phyloP scores from a whole-genome alignment of 1,140 invertebrate species.

The Coptotermes formosanus region DNA sequence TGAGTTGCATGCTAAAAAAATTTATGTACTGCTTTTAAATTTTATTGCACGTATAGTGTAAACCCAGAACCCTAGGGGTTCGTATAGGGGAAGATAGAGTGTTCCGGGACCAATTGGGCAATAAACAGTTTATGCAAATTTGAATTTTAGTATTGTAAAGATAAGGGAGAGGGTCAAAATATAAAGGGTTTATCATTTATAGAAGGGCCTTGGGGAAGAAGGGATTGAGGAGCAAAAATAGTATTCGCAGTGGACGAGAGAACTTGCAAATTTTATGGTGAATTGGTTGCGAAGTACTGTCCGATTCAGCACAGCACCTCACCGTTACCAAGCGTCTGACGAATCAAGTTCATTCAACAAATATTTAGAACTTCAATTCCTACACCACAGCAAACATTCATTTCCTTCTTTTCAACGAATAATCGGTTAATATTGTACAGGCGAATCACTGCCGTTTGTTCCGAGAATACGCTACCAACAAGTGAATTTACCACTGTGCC shows the following conservation, averaged over 20 bases:
- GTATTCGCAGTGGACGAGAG: neutral
- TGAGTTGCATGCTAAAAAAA: neutral
- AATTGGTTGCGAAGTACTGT: neutral
- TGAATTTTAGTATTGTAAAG: slow-evolving; percentile 21
- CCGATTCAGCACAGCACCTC: too few species aligned
- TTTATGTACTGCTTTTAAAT: slow-evolving; percentile 25
- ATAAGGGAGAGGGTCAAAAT: neutral
- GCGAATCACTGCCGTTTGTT: too few species aligned
- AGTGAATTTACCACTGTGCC: too few species aligned
- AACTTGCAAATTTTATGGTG: neutral
- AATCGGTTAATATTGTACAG: too few species aligned
- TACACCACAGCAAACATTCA: too few species aligned
- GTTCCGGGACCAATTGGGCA: slow-evolving; percentile 29
- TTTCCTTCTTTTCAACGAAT: too few species aligned
- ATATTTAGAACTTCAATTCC: too few species aligned
- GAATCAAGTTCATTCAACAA: too few species aligned
- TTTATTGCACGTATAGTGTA: slow-evolving; percentile 14
- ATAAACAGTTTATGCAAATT: slow-evolving; percentile 33
- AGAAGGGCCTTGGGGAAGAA: neutral
- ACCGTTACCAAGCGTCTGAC: too few species aligned
- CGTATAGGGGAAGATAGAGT: neutral
- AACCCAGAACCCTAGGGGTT: slow-evolving; percentile 6
- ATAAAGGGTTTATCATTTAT: neutral
- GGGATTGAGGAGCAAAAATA: too few species aligned
- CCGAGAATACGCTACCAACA: too few species aligned